These are phyloP conservation scores for Illadopsis cleaveri DNA, from an alignment of 2,113 vertebrate species.

Conservation along the genomic window DNA sequence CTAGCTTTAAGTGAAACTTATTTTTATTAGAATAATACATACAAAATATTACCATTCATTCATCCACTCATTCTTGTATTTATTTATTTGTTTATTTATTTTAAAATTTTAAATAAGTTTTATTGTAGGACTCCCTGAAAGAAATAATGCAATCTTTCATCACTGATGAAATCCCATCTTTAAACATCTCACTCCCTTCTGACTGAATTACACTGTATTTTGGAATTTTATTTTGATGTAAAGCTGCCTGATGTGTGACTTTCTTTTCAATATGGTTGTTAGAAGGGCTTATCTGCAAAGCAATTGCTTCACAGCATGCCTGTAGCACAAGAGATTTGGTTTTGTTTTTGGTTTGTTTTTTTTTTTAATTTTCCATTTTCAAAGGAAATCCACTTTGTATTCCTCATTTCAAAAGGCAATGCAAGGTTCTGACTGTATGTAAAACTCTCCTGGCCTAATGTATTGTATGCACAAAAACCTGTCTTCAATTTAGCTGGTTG, in stretches of 20 bases:
- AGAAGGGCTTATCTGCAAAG: not conserved
- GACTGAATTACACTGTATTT: not conserved
- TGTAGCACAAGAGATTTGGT: not conserved
- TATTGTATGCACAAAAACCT: not conserved
- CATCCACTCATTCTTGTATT: not conserved
- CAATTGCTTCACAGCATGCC: not conserved
- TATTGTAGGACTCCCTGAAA: not conserved
- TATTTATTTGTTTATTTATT: not conserved
- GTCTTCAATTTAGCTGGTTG: not conserved
- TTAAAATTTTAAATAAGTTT: not conserved
- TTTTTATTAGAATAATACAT: not conserved
- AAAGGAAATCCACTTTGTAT: conserved; percentile 1
- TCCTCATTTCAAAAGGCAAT: not conserved
- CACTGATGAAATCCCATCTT: not conserved
- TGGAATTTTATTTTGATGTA: not conserved
- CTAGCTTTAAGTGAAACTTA: not conserved
- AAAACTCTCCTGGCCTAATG: not conserved
- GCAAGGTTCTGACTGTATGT: not conserved
- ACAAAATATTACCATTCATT: not conserved
- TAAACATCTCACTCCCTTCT: not conserved
- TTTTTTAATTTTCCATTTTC: not conserved
- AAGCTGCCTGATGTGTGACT: not conserved
- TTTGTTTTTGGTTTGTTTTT: not conserved
- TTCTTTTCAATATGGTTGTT: not conserved
- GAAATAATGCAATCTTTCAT: not conserved